phyloP scores from a whole-genome alignment of 2,113 vertebrate species.

The Solenodon paradoxus region DNA sequence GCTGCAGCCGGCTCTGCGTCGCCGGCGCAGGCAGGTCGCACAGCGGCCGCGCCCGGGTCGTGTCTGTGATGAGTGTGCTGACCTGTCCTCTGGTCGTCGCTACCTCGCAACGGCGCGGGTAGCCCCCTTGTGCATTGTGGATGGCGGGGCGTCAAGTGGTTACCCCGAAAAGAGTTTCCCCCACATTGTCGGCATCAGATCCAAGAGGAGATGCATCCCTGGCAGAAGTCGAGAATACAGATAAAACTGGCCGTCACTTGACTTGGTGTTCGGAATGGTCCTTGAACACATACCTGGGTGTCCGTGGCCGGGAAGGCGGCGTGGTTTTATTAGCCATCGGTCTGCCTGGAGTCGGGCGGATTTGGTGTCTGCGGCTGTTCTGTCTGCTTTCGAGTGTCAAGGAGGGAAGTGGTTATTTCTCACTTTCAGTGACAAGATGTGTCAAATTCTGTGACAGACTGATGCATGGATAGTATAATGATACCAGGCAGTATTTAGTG shows the following conservation, averaged over 20 bases:
- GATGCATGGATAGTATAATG: slow-evolving; percentile 67
- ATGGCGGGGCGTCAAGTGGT: too few relatives aligned
- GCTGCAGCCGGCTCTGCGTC: too few relatives aligned
- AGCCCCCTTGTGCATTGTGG: too few relatives aligned
- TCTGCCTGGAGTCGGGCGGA: background rate
- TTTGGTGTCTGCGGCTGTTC: slow-evolving; percentile 18
- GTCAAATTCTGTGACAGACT: slow-evolving; percentile 67
- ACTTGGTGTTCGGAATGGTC: slow-evolving; percentile 16
- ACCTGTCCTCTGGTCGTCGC: too few relatives aligned
- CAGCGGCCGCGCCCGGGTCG: too few relatives aligned
- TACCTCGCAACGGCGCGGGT: too few relatives aligned
- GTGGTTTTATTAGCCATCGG: background rate
- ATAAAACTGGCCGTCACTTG: background rate
- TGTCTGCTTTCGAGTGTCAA: slow-evolving; percentile 24
- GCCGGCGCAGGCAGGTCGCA: too few relatives aligned
- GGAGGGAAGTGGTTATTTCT: slow-evolving; percentile 56
- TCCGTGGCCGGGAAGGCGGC: too few relatives aligned
- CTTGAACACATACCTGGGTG: slow-evolving; percentile 36
- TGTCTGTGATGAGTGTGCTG: too few relatives aligned
- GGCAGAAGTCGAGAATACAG: slow-evolving; percentile 20
- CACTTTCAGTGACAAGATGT: slow-evolving; percentile 65
- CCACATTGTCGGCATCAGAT: too few relatives aligned
- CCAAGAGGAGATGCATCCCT: too few relatives aligned
- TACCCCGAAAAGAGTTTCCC: too few relatives aligned
- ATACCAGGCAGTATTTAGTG: slow-evolving; percentile 57